phyloP scores from a whole-genome alignment of 2,888 invertebrate genomes.

The Pimpla rufipes region DNA sequence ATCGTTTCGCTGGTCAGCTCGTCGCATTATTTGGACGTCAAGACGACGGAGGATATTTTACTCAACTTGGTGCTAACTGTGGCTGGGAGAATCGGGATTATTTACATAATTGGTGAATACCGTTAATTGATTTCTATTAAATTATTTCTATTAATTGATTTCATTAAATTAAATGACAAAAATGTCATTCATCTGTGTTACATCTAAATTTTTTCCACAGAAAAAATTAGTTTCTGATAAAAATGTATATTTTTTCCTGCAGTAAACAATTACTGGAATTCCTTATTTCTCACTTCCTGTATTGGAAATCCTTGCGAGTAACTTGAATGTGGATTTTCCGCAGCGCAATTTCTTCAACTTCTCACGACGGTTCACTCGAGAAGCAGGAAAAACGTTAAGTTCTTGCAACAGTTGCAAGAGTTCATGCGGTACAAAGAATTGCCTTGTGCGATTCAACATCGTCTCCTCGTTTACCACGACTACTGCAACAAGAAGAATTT shows the following conservation, averaged over 20 bases:
- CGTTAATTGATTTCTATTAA: background rate
- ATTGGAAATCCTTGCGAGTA: background rate
- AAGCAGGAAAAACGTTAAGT: constrained; percentile 73
- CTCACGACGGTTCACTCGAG: constrained; percentile 74
- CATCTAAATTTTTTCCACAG: too few species aligned
- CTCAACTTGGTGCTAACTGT: constrained; percentile 77
- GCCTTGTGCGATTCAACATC: constrained; percentile 80
- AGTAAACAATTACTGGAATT: background rate
- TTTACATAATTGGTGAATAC: constrained; percentile 78
- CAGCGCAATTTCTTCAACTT: constrained; percentile 78
- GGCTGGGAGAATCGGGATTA: constrained; percentile 78
- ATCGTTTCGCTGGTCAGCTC: constrained; percentile 77
- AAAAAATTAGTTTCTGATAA: background rate
- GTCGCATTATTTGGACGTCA: constrained; percentile 76
- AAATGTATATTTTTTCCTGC: background rate
- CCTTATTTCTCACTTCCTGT: background rate
- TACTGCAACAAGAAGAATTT: constrained; percentile 84
- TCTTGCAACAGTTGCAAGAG: constrained; percentile 83
- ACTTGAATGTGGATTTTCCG: constrained; percentile 1
- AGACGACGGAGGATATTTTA: constrained; percentile 79
- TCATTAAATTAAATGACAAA: too few species aligned
- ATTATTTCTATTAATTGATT: background rate
- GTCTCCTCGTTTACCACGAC: constrained; percentile 82
- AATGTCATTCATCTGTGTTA: too few species aligned
- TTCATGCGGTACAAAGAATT: constrained; percentile 85